Conservation (phyloP, 2,113 vertebrate genomes). For the Pedionomus torquatus region DNA sequence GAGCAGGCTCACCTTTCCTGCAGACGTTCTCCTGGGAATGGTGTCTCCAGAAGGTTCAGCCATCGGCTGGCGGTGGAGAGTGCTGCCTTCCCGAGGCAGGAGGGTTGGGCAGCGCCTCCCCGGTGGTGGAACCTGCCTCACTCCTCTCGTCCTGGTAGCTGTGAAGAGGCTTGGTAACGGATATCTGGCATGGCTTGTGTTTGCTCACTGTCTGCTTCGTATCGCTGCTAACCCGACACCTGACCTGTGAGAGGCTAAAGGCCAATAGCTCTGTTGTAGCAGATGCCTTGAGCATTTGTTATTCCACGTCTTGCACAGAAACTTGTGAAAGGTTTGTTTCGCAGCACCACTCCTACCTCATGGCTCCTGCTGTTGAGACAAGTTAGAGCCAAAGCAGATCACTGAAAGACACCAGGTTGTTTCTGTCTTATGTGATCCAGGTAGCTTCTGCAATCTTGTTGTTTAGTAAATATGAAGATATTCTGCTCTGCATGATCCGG, state of each 20-base stretch:
- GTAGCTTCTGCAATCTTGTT: not conserved
- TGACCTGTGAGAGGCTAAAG: not conserved
- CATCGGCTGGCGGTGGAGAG: not conserved
- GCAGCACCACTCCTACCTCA: not conserved
- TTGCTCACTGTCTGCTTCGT: slow-evolving; percentile 29
- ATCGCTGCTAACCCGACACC: slow-evolving; percentile 10
- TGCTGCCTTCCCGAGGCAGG: not conserved
- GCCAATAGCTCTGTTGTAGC: not conserved
- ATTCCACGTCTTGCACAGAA: not conserved
- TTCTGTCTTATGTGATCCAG: not conserved
- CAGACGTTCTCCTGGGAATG: fast-evolving
- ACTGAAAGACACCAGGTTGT: not conserved
- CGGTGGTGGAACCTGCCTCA: not conserved
- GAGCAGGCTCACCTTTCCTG: not conserved
- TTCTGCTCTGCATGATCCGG: not conserved
- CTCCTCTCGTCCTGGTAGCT: not conserved
- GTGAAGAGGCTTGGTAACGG: not conserved
- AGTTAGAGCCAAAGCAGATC: not conserved
- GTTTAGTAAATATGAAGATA: not conserved
- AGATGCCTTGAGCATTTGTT: not conserved
- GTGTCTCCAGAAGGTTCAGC: not conserved
- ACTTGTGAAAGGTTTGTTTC: not conserved
- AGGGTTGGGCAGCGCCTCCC: not conserved
- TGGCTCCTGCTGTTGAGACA: not conserved
- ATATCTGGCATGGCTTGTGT: not conserved